These are phyloP conservation scores for Camponotus pennsylvanicus DNA, from an alignment of 1,140 invertebrate species.

Conservation along the genomic window DNA sequence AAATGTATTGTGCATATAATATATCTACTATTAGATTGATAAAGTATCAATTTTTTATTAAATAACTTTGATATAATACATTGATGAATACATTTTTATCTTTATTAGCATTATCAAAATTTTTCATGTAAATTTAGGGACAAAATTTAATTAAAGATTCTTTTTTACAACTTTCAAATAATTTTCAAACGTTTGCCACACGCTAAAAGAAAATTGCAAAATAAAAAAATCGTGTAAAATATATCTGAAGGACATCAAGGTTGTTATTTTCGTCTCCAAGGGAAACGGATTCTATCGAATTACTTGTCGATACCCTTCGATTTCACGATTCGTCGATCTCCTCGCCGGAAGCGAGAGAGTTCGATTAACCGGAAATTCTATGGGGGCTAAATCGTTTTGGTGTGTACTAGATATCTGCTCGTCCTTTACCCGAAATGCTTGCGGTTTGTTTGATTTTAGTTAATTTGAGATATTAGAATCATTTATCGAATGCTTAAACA, in stretches of 20 bases:
- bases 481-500: constrained; percentile 16
- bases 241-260: neutral
- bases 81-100: neutral
- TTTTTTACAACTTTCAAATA: neutral
- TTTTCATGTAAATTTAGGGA: neutral
- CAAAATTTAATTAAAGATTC: neutral
- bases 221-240: neutral
- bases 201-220: neutral
- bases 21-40: no score
- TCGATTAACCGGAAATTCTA: constrained; percentile 68
- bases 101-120: constrained; percentile 10
- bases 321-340: constrained; percentile 68
- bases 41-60: no score
- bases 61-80: neutral
- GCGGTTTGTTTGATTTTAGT: constrained; percentile 54
- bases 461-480: neutral
- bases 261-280: constrained; percentile 39
- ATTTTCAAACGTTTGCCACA: neutral
- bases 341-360: constrained; percentile 65
- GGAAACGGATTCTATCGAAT: constrained; percentile 60
- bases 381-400: constrained; percentile 53
- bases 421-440: constrained; percentile 54
- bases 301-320: constrained; percentile 64
- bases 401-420: constrained; percentile 22
- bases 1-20: neutral